These are phyloP conservation scores for Delphinapterus leucas DNA, from an alignment of 2,113 vertebrate genomes.

Conservation along the genomic window DNA sequence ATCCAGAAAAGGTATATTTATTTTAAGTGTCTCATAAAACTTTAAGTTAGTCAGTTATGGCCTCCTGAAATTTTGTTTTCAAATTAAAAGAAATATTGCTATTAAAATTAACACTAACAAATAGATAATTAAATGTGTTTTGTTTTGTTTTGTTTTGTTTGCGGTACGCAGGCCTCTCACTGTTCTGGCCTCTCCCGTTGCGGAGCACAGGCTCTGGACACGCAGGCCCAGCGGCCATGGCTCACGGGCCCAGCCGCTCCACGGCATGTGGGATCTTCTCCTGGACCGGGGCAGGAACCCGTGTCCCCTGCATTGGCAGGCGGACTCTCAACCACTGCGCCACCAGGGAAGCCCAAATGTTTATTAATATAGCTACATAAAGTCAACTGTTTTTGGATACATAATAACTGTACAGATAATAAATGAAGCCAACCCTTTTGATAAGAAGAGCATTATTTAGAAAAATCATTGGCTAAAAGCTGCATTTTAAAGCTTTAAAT, in stretches of 20 bases:
- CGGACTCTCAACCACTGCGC: too few species aligned
- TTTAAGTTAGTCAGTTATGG: background rate
- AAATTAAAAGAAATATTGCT: slow-evolving; percentile 30
- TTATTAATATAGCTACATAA: slow-evolving; percentile 7
- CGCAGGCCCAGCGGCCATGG: too few species aligned
- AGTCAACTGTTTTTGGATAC: background rate
- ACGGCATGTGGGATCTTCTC: too few species aligned
- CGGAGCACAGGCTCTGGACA: too few species aligned
- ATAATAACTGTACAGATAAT: background rate
- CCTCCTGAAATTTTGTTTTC: background rate
- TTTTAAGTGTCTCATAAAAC: background rate
- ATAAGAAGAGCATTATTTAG: background rate
- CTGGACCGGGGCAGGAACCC: too few species aligned
- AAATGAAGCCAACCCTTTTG: slow-evolving; percentile 6
- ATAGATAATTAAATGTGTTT: background rate
- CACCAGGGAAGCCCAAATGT: background rate
- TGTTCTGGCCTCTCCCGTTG: too few species aligned
- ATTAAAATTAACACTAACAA: background rate
- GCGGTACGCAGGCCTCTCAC: too few species aligned
- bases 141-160: too few species aligned
- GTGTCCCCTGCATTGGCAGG: too few species aligned
- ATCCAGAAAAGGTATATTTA: background rate
- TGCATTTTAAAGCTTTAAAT: slow-evolving; percentile 23
- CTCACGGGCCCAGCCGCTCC: too few species aligned
- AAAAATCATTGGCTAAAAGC: background rate